Base-by-base conservation (phyloP, 2,113 vertebrate species). In the Bufo gargarizans region DNA sequence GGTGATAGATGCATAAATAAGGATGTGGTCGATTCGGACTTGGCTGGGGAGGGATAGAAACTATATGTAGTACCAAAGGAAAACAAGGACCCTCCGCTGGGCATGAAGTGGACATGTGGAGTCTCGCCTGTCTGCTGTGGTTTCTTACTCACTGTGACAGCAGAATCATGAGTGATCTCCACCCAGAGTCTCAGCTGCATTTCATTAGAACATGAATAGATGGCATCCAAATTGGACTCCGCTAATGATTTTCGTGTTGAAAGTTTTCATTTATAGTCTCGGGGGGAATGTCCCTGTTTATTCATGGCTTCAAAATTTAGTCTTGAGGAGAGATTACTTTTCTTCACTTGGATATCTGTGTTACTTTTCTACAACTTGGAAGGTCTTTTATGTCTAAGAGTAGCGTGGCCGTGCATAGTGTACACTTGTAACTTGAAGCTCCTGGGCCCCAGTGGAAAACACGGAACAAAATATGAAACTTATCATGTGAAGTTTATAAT, bases 151-250 rank as follows among this genome's bases (percentile, higher is more conserved):
- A 16, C 9, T 69, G 81, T 61, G 82, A 84, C 82, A 55, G 45
- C 49, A 33, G 61, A 50, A 6, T 83, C 47, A 69, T 5, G n/a
- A 83, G 63, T 12, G 61, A 53, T 69, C 81, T 69, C 82, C 82
- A 55, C 82, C 82, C 82, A 55, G 11, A 7, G 20, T 3, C 13
- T 71, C 82, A 84, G 63, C 82, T 84, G 82, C 12, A 53, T 71
- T 55, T 84, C 20, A 71, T 84, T 84, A 84, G 47, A 14, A 83
- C 82, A 55, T 63, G 47, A 53, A n/a, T 69, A 53, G 6, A 69
- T 69, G 45, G 63, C 43, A 33, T 83, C 47, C 82, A 84, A 43
- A 16, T 71, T 84, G 65, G 82, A 53, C 81, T 50, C 55, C 13
- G 20, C 55, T 58, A 47, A 13, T 78, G 47, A 77, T 77, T 53